phyloP scores from a whole-genome alignment of 2,797 vertebrate species.

The Dermochelys coriacea region DNA sequence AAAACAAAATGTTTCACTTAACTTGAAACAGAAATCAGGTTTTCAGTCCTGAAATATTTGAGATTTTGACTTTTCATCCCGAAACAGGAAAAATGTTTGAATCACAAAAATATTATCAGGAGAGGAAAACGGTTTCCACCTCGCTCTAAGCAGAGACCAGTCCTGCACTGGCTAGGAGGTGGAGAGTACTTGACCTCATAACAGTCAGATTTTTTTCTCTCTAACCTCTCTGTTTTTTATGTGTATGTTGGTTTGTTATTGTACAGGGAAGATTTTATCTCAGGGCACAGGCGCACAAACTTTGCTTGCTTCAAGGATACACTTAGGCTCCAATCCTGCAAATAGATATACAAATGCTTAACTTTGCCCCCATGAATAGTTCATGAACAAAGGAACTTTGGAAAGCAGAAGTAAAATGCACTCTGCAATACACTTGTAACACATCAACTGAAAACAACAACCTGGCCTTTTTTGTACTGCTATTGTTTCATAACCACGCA shows the following conservation, averaged over 20 bases:
- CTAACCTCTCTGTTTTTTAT: neutral
- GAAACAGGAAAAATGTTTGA: neutral
- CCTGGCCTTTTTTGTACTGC: neutral
- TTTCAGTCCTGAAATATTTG: neutral
- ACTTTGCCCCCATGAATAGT: neutral
- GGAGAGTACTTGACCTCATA: neutral
- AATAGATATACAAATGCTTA: neutral
- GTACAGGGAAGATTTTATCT: neutral
- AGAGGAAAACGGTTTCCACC: neutral
- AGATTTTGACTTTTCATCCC: neutral
- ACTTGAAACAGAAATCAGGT: neutral
- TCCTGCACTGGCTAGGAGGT: rapidly evolving
- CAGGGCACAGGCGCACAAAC: neutral
- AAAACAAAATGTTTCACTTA: neutral
- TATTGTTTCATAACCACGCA: neutral
- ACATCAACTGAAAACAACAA: neutral
- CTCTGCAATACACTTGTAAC: neutral
- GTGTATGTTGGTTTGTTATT: neutral
- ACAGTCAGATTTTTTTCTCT: neutral
- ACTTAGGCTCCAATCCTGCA: neutral
- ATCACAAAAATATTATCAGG: neutral
- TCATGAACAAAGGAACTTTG: neutral
- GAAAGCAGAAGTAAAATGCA: neutral
- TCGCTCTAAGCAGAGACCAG: rapidly evolving
- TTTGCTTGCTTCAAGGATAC: neutral